Base-by-base conservation (phyloP, 2,113 vertebrate species). In the Paramisgurnus dabryanus region DNA sequence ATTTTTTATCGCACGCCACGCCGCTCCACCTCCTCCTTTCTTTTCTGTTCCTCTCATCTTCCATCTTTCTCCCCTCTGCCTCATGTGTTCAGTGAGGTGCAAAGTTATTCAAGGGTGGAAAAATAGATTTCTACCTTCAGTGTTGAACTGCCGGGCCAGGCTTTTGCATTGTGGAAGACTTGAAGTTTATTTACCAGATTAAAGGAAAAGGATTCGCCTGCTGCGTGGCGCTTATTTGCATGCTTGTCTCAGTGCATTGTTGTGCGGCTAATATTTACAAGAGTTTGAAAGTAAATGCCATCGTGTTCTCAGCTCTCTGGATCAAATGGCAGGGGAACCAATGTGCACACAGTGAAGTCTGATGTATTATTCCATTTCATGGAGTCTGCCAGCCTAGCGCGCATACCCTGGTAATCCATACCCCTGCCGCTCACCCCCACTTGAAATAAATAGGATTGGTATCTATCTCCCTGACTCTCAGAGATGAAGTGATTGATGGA, bases 1-100 rank as follows among this genome's bases (percentile, higher is more conserved):
- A 84, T 91, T 91, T 90, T 90, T 87, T 84, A 84, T 82, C 76
- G 67, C 69, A 55, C 64, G 13, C 58, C 27, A 53, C 50, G 39
- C 11, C 50, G 18, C n/a, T 50, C 61, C 43, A 13, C 58, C 6
- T 13, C 13, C 18, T 43, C 58, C 22, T 40, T 43, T 45, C 34
- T 12, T n/a, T 49, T 6, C 17, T 41, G n/a, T 55, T 86, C 27
- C 66, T 88, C 87, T 85, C 80, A 87, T 87, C 90, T 89, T 87
- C 87, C 82, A 82, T 85, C 68, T 83, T 63, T 81, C 76, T 76
- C 84, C 81, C 78, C 84, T 87, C 85, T 89, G 87, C 89, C 87
- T 89, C 87, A 90, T 88, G 89, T 93, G 90, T 89, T 92, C 91
- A 92, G 87, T 90, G 91, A 90, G 91, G 90, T 92, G 91, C 89